Percentiles rank a stretch among this genome's conserved stretches.
These are phyloP conservation scores for Acrobeloides nanus DNA, from an alignment of 2,888 invertebrate genomes.

Conservation along the genomic window DNA sequence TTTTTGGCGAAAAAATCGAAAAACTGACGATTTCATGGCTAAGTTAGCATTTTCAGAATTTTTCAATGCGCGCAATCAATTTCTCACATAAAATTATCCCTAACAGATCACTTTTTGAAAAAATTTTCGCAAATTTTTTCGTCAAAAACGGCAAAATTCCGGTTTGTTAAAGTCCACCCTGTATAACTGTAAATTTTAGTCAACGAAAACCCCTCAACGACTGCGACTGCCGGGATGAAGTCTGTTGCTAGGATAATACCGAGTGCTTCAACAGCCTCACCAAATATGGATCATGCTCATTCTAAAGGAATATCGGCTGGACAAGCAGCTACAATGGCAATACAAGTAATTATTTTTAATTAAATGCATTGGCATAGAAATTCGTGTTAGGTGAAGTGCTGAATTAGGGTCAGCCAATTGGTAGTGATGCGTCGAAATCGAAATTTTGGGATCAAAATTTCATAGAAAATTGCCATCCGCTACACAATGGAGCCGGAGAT, in stretches of 20 bases:
- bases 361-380: no score
- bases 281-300: slow-evolving; percentile 38
- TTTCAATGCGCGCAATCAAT: no score
- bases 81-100: no score
- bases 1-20: background rate
- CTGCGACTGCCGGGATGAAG: slow-evolving; percentile 31
- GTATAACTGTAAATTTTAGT: slow-evolving; percentile 25
- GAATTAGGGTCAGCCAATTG: no score
- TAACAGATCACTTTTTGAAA: no score
- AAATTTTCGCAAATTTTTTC: background rate
- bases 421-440: no score
- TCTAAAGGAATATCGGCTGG: slow-evolving; percentile 41
- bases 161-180: background rate
- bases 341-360: slow-evolving; percentile 41
- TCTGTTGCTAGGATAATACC: slow-evolving; percentile 42
- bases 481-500: no score
- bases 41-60: no score
- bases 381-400: no score
- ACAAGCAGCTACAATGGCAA: slow-evolving; percentile 47
- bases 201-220: slow-evolving; percentile 34
- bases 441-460: no score
- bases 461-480: no score
- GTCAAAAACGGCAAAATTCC: background rate
- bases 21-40: no score
- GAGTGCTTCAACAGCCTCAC: slow-evolving; percentile 12